phyloP scores from a whole-genome alignment of 2,797 vertebrate species.

The Crax fasciolata region DNA sequence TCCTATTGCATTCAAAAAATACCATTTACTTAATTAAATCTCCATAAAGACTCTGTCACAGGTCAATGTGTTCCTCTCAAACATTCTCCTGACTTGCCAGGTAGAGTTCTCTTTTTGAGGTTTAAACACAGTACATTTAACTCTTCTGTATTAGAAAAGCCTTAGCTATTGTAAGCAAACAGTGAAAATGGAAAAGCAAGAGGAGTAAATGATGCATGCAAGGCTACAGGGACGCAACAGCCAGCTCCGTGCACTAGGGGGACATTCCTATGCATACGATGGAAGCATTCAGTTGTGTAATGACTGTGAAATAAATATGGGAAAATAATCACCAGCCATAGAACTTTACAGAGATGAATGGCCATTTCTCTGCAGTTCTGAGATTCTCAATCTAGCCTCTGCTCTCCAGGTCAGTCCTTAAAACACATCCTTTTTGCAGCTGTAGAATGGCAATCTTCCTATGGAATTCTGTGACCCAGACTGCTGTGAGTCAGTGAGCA shows the following conservation, averaged over 20 bases:
- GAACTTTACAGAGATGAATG: background rate
- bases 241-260: too few species aligned
- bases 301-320: background rate
- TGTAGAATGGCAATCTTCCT: background rate
- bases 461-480: background rate
- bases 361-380: background rate
- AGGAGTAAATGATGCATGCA: background rate
- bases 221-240: background rate
- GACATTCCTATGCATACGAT: background rate
- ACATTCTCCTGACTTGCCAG: background rate
- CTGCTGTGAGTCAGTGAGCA: background rate
- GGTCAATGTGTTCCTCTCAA: background rate
- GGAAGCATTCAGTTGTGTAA: background rate
- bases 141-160: background rate
- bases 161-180: background rate
- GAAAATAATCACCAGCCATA: background rate
- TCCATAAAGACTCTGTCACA: background rate
- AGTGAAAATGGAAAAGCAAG: background rate
- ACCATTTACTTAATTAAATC: background rate
- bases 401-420: background rate
- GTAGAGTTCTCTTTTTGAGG: background rate
- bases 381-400: background rate
- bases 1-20: background rate
- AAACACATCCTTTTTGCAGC: background rate
- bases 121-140: background rate